Conservation (phyloP, 2,888 invertebrate species). For the Chymomyza fuscimana region DNA sequence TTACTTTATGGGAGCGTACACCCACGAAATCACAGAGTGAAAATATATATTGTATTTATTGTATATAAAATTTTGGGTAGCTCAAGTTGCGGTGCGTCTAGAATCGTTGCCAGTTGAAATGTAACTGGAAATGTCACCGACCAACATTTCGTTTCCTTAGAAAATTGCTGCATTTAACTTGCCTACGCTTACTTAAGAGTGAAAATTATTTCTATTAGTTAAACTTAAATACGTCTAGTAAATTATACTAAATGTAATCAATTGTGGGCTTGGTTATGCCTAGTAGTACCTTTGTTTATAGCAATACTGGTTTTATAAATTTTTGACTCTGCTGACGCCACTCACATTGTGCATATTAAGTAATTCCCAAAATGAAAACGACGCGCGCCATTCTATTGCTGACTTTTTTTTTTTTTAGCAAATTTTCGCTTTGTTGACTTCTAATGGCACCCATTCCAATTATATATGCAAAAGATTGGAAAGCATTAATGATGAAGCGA, state of each 20-base stretch:
- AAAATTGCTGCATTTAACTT: not conserved
- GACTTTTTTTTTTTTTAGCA: not conserved
- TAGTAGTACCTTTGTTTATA: not conserved
- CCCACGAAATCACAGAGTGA: not conserved
- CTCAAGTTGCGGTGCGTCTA: not conserved
- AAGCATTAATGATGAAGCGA: constrained; percentile 15
- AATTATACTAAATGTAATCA: not conserved
- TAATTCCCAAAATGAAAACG: constrained; percentile 33
- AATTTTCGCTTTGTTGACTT: constrained; percentile 56
- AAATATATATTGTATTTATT: not conserved
- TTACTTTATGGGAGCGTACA: not conserved
- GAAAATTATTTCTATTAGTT: not conserved
- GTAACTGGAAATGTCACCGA: not conserved
- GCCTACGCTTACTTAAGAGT: not conserved
- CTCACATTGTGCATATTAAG: constrained; percentile 36
- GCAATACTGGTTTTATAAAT: not conserved
- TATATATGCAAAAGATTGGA: constrained; percentile 9
- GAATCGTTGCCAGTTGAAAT: not conserved
- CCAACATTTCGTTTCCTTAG: not conserved
- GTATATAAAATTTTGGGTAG: not conserved
- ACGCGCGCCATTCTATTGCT: constrained; percentile 27
- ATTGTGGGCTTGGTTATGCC: not conserved
- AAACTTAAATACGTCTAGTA: not conserved
- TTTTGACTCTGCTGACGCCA: not conserved
- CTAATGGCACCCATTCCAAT: constrained; percentile 40